Evolutionary conservation across 2,888 invertebrate species (phyloP), one percentile per base, ranked within the genome.

Genomic region (Amblyjoppa fuscipennis): DNA sequence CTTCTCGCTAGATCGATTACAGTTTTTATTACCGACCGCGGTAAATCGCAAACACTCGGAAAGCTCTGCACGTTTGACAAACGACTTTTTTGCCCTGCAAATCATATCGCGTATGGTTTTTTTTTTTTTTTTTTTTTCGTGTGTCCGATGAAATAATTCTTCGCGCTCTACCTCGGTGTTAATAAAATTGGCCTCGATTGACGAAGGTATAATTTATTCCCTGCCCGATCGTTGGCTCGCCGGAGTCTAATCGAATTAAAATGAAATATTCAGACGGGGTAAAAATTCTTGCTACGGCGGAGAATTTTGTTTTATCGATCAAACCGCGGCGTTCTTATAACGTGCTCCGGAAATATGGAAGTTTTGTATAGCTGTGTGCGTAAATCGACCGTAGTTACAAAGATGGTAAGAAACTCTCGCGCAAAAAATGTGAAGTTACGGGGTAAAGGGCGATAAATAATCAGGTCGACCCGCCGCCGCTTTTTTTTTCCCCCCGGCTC

Each of bases 381-480:
- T n/a, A 28, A 41, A 25, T 28, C 16, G 64, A 64, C 2, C 61
- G 34, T 41, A 38, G 49, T 9, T 71, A 25, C 31, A 64, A 64
- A 71, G 34, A 70, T 45, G 51, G 74, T 79, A 75, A 83, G 59
- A 84, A 80, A 71, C 28, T 9, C 20, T 61, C 1, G 25, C 11
- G 31, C 9, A 59, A 80, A 84, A 84, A 81, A 77, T 59, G 66
- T 76, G 51, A 84, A 77, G 84, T 76, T 84, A 77, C 49, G 76
- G 61, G 61, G n/a, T 5, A 56, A 49, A 59, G 75, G 41, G 56
- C 68, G 81, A 84, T 84, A 81, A 84, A 84, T 84, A 81, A 81
- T 84, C 81, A 81, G 73, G 76, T 84, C 68, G 71, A 34, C 81
- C 64, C 64, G 75, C 64, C 66, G 53, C 34, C 66, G 77, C 74